Evolutionary conservation across 2,113 vertebrate genomes (phyloP).

Genomic region (Eretmochelys imbricata): DNA sequence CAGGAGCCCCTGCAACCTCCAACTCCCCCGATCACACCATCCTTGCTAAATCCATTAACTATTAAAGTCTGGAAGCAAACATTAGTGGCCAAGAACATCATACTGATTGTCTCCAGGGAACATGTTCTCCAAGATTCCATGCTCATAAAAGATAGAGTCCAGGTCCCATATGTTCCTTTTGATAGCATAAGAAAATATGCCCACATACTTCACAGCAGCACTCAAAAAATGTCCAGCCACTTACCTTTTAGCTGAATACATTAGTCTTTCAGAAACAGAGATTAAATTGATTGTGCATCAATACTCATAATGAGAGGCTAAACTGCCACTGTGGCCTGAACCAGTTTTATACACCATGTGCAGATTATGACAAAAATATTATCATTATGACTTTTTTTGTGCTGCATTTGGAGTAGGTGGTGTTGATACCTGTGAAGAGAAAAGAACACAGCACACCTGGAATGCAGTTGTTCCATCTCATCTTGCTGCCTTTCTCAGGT

Average conservation of each 20-base stretch:
- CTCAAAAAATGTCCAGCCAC: slow-evolving; percentile 11
- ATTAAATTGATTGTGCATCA: background rate
- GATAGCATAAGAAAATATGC: slow-evolving; percentile 21
- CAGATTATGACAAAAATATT: background rate
- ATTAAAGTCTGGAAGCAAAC: slow-evolving; percentile 61
- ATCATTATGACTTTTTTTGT: background rate
- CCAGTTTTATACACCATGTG: background rate
- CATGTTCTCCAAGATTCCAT: slow-evolving; percentile 47
- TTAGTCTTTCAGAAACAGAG: background rate
- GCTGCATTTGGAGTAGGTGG: background rate
- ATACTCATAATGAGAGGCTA: slow-evolving; percentile 4
- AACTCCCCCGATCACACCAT: background rate
- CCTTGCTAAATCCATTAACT: slow-evolving; percentile 47
- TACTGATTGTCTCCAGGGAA: slow-evolving; percentile 47
- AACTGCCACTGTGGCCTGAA: rapidly evolving
- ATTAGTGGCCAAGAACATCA: slow-evolving; percentile 53
- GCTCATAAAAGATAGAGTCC: slow-evolving; percentile 27
- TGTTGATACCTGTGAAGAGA: background rate
- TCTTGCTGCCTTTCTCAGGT: background rate
- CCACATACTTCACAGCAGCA: slow-evolving; percentile 28
- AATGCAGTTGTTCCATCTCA: background rate
- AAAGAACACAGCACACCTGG: background rate
- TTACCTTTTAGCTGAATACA: slow-evolving; percentile 21
- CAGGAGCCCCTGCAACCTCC: no score
- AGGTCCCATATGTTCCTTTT: slow-evolving; percentile 39